Conservation (phyloP, 1,140 invertebrate species). For the Arion vulgaris region DNA sequence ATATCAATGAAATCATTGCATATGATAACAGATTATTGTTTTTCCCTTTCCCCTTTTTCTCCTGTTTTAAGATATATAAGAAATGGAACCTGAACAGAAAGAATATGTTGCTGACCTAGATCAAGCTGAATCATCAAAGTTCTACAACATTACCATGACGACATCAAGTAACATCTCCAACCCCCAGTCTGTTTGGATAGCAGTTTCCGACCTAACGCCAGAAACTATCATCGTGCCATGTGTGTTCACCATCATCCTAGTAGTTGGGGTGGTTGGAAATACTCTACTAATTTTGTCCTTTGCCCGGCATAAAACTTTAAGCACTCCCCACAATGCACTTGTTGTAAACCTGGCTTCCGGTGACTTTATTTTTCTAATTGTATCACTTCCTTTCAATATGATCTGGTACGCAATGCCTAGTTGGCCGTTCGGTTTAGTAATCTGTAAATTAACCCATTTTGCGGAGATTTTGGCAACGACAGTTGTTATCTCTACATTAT, state of each 20-base stretch:
- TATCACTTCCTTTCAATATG: constrained; percentile 84
- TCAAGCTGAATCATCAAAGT: constrained; percentile 24
- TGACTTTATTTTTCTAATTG: constrained; percentile 84
- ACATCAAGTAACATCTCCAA: constrained; percentile 11
- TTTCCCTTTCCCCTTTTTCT: no score
- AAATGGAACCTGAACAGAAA: background rate
- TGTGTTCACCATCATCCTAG: constrained; percentile 87
- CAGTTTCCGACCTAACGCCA: constrained; percentile 2
- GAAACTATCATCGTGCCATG: constrained; percentile 75
- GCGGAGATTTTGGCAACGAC: constrained; percentile 79
- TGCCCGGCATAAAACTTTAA: constrained; percentile 51
- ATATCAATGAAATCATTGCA: no score
- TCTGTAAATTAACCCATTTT: constrained; percentile 75
- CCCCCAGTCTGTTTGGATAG: background rate
- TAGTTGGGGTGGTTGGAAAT: constrained; percentile 89
- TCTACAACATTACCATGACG: constrained; percentile 32
- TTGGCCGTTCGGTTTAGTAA: constrained; percentile 84
- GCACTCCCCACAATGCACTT: constrained; percentile 90
- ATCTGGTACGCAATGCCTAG: constrained; percentile 88
- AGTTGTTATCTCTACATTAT: constrained; percentile 88
- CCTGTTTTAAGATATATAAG: background rate
- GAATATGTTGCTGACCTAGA: background rate
- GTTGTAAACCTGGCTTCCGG: constrained; percentile 84
- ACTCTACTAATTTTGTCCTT: constrained; percentile 81
- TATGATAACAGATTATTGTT: no score